phyloP scores from a whole-genome alignment of 2,888 invertebrate species.

The Tinea pellionella region DNA sequence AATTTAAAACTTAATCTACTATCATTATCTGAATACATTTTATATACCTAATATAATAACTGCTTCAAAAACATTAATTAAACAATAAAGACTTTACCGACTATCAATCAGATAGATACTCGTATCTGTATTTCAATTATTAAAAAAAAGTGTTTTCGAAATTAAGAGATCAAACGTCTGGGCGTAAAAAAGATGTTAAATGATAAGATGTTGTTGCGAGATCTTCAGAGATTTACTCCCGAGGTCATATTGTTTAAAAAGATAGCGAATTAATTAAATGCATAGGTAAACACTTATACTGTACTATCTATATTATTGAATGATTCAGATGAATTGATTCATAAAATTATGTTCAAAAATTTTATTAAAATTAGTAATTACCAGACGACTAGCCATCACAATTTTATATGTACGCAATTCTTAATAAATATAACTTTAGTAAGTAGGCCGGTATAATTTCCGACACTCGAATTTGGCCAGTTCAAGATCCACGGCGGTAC shows the following conservation, averaged over 20 bases:
- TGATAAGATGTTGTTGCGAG: background rate
- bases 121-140: too few relatives aligned
- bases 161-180: background rate
- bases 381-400: background rate
- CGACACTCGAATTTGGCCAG: background rate
- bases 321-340: too few relatives aligned
- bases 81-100: background rate
- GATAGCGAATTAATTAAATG: too few relatives aligned
- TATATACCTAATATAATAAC: too few relatives aligned
- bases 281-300: too few relatives aligned
- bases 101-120: background rate
- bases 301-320: too few relatives aligned
- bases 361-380: too few relatives aligned
- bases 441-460: constrained; percentile 1
- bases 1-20: too few relatives aligned
- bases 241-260: too few relatives aligned
- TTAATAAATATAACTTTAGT: background rate
- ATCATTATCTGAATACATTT: too few relatives aligned
- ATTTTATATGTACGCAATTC: background rate
- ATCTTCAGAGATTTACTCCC: too few relatives aligned
- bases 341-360: too few relatives aligned
- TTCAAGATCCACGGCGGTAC: background rate
- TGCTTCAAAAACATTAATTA: background rate
- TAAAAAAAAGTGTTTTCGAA: background rate
- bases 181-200: background rate